Evolutionary conservation across 2,888 invertebrate species (phyloP).

Genomic region (Dendrolimus houi): DNA sequence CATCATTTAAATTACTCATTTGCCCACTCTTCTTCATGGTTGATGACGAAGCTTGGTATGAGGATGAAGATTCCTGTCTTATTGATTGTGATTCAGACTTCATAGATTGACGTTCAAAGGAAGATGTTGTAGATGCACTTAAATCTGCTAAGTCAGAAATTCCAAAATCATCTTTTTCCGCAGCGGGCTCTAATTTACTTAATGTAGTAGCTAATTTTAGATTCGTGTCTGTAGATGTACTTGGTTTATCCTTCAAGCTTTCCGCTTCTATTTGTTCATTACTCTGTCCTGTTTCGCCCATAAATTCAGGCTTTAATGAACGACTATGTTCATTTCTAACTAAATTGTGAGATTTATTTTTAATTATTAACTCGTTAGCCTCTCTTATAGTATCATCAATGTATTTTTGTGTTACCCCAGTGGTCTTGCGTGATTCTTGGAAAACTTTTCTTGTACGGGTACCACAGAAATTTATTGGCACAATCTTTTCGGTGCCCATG

Average conservation of each 20-base stretch:
- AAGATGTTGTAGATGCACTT: not conserved
- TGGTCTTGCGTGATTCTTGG: slow-evolving; percentile 9
- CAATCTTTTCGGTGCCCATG: slow-evolving; percentile 24
- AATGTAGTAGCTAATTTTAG: not conserved
- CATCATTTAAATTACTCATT: slow-evolving; percentile 23
- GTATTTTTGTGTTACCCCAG: slow-evolving; percentile 12
- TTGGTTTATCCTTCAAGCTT: not conserved
- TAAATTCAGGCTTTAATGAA: slow-evolving; percentile 24
- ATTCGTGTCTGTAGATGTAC: slow-evolving; percentile 1
- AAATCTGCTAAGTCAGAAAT: not conserved
- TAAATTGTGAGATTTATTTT: slow-evolving; percentile 18
- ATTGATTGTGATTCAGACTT: slow-evolving; percentile 1
- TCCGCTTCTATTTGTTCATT: slow-evolving; percentile 10
- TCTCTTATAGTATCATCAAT: slow-evolving; percentile 13
- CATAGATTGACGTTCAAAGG: not conserved
- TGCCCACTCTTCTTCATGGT: slow-evolving; percentile 25
- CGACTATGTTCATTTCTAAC: slow-evolving; percentile 32
- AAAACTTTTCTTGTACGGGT: slow-evolving; percentile 10
- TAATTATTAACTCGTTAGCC: slow-evolving; percentile 11
- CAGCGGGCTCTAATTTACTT: not conserved
- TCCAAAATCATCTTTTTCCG: not conserved
- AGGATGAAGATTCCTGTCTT: slow-evolving; percentile 12
- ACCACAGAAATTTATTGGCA: slow-evolving; percentile 33
- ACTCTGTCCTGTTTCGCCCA: slow-evolving; percentile 14
- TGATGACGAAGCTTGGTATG: slow-evolving; percentile 24